Percentiles rank a stretch among this genome's conserved stretches.
Evolutionary conservation across 2,797 vertebrate genomes (phyloP).

Genomic region (Dendrocincla tyrannina): DNA sequence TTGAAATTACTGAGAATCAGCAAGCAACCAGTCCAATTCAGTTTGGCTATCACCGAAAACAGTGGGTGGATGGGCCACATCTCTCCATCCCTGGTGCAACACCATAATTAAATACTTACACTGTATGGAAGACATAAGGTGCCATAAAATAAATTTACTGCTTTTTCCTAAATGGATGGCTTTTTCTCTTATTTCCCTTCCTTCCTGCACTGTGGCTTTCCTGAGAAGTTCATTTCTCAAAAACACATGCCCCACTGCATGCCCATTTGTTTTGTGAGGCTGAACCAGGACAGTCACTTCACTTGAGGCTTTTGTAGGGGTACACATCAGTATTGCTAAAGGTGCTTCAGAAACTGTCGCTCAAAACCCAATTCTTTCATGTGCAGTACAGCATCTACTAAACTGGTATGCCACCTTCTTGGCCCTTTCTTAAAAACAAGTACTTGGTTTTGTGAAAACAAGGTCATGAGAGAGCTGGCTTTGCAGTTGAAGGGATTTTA

Average conservation of each 20-base stretch:
- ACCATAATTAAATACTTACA: not conserved
- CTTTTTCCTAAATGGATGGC: not conserved
- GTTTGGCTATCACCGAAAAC: not conserved
- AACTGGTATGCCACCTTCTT: not conserved
- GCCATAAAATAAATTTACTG: not conserved
- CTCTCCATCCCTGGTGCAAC: not conserved
- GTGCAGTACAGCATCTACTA: not conserved
- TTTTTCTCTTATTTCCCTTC: not conserved
- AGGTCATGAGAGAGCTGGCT: constrained; percentile 10
- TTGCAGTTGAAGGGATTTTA: constrained; percentile 35
- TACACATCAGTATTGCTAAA: not conserved
- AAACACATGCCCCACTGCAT: not conserved
- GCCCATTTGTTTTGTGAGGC: not conserved
- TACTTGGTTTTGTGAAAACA: constrained; percentile 15
- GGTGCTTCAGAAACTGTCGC: not conserved
- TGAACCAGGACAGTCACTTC: not conserved
- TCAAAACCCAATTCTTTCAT: not conserved
- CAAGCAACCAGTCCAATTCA: not conserved
- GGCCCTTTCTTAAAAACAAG: constrained; percentile 26
- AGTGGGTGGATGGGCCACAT: not conserved
- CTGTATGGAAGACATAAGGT: not conserved
- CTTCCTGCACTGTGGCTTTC: not conserved
- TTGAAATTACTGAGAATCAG: not conserved
- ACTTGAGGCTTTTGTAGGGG: not conserved
- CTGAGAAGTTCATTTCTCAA: not conserved